phyloP scores from a whole-genome alignment of 2,797 vertebrate species.

The Petrocephalus sullivani region DNA sequence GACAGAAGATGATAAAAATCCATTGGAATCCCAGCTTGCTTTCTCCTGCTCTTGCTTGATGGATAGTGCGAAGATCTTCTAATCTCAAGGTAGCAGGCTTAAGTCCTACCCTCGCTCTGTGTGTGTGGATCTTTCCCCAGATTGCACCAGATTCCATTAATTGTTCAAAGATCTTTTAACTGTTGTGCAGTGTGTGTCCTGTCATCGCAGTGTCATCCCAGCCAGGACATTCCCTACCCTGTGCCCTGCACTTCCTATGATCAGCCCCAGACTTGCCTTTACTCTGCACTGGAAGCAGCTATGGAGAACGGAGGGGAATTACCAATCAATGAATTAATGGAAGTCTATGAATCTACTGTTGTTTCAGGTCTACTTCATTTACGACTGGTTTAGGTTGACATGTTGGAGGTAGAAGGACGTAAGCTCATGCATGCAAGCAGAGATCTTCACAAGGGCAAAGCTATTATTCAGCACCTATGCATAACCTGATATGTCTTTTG shows the following conservation, averaged over 20 bases:
- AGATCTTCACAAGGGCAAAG: neutral
- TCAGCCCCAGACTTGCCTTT: neutral
- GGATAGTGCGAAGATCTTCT: neutral
- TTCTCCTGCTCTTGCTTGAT: neutral
- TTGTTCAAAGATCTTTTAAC: neutral
- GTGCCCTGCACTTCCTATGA: neutral
- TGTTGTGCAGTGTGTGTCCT: neutral
- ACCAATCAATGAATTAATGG: neutral
- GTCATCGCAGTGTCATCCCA: neutral
- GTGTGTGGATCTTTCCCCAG: neutral
- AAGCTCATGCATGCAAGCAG: neutral
- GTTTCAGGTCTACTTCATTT: neutral
- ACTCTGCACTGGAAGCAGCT: neutral
- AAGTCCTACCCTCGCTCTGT: neutral
- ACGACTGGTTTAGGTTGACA: neutral
- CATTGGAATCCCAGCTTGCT: neutral
- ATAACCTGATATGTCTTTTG: neutral
- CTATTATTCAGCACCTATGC: neutral
- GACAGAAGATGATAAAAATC: neutral
- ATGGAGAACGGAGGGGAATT: neutral
- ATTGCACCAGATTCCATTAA: neutral
- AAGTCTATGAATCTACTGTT: neutral
- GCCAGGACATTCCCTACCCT: neutral
- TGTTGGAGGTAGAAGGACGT: neutral
- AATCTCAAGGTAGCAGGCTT: neutral